phyloP scores from a whole-genome alignment of 2,888 invertebrate genomes.

The Rhingia campestris region DNA sequence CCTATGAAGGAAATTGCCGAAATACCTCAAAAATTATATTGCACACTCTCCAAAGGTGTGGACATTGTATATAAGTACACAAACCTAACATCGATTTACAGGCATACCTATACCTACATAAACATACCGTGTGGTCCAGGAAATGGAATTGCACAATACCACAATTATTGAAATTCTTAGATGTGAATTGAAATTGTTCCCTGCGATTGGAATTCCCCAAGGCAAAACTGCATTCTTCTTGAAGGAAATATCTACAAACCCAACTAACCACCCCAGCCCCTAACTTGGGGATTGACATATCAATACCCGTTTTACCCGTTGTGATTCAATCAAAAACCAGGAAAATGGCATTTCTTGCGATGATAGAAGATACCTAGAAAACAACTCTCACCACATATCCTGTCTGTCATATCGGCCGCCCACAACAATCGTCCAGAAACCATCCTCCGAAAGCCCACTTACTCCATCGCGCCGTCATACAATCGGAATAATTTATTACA shows the following conservation, averaged over 20 bases:
- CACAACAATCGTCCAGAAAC: slow-evolving; percentile 24
- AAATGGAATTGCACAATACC: slow-evolving; percentile 60
- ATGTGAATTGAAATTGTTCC: slow-evolving; percentile 63
- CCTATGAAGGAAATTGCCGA: slow-evolving; percentile 57
- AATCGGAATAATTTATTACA: slow-evolving; percentile 73
- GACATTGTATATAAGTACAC: not conserved
- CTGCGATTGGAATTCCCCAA: slow-evolving; percentile 59
- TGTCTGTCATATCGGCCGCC: slow-evolving; percentile 45
- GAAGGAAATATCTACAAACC: slow-evolving; percentile 46
- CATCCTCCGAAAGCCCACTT: not conserved
- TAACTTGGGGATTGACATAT: slow-evolving; percentile 48
- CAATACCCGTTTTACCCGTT: slow-evolving; percentile 42
- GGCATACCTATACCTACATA: slow-evolving; percentile 53
- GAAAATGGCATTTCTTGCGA: slow-evolving; percentile 48
- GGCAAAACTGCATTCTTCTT: slow-evolving; percentile 65
- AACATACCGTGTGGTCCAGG: slow-evolving; percentile 28
- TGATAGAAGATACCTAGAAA: slow-evolving; percentile 35
- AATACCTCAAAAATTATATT: slow-evolving; percentile 72
- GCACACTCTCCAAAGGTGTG: slow-evolving; percentile 58
- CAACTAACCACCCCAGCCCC: not conserved
- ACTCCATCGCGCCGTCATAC: slow-evolving; percentile 32
- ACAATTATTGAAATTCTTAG: slow-evolving; percentile 69
- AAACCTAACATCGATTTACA: not conserved
- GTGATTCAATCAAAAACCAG: slow-evolving; percentile 67
- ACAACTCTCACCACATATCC: slow-evolving; percentile 4